These are phyloP conservation scores for Heterohyrax brucei DNA, from an alignment of 2,797 vertebrate species.

Conservation along the genomic window DNA sequence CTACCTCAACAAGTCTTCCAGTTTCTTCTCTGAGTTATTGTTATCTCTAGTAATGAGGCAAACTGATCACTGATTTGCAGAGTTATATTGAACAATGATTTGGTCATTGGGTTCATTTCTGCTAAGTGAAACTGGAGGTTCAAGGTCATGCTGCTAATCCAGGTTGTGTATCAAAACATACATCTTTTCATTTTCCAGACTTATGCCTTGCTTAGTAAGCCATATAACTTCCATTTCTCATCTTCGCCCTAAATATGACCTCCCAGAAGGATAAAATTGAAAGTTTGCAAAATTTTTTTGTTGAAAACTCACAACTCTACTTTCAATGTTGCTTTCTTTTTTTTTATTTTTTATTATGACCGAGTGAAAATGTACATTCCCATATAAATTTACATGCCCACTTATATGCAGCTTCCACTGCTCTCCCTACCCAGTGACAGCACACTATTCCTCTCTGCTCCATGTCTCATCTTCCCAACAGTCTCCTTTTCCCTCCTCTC, in stretches of 20 bases:
- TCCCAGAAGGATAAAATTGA: slow-evolving; percentile 43
- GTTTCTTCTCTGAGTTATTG: slow-evolving; percentile 36
- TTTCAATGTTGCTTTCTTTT: background rate
- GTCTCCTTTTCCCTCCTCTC: too few relatives aligned
- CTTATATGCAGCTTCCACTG: too few relatives aligned
- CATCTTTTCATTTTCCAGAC: slow-evolving; percentile 64
- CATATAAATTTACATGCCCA: too few relatives aligned
- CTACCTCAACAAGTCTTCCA: background rate
- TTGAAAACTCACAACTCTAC: slow-evolving; percentile 5
- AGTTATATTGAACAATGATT: background rate
- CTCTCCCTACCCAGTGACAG: too few relatives aligned
- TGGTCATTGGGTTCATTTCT: slow-evolving; percentile 46
- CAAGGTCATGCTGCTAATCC: background rate
- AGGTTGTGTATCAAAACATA: slow-evolving; percentile 65
- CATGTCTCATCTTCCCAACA: too few relatives aligned
- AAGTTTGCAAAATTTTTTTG: slow-evolving; percentile 48
- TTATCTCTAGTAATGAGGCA: background rate
- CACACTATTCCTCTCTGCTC: too few relatives aligned
- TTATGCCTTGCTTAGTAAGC: background rate
- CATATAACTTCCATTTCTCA: slow-evolving; percentile 45
- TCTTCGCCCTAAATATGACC: background rate
- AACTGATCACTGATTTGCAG: slow-evolving; percentile 14
- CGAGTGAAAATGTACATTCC: too few relatives aligned
- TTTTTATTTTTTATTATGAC: too few relatives aligned
- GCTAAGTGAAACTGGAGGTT: slow-evolving; percentile 46